phyloP scores from a whole-genome alignment of 2,113 vertebrate species.

The Callionymus lyra region DNA sequence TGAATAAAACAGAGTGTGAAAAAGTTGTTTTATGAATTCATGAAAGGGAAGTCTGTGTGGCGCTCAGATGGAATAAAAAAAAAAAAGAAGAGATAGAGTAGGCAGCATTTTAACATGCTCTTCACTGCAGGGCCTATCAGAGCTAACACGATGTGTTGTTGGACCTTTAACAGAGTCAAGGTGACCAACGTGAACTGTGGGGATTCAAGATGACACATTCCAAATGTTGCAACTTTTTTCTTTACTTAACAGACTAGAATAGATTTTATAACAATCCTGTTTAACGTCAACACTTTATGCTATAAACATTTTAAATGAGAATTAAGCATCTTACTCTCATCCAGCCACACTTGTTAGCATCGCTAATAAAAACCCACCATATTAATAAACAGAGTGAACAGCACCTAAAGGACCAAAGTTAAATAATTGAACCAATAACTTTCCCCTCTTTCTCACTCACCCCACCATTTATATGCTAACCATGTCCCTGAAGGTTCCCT shows the following conservation, averaged over 20 bases:
- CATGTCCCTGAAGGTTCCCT: constrained; percentile 30
- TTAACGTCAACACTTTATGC: too few species aligned
- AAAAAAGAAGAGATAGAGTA: constrained; percentile 2
- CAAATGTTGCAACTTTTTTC: too few species aligned
- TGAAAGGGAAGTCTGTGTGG: constrained; percentile 10
- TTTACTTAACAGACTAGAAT: too few species aligned
- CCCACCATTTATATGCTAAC: constrained; percentile 47
- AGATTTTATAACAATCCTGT: too few species aligned
- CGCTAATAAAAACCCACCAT: constrained; percentile 37
- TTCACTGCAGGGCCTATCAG: constrained; percentile 23
- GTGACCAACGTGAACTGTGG: constrained; percentile 24
- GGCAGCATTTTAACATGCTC: constrained; percentile 9
- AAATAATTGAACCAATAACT: constrained; percentile 51
- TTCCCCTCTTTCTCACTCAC: constrained; percentile 18
- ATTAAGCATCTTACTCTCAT: neutral
- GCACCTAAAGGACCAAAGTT: constrained; percentile 33
- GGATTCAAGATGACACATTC: constrained; percentile 21
- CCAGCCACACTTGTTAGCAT: constrained; percentile 28
- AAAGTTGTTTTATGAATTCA: constrained; percentile 24
- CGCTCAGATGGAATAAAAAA: constrained; percentile 1
- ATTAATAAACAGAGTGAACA: constrained; percentile 38
- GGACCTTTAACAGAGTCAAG: constrained; percentile 44
- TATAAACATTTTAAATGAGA: too few species aligned
- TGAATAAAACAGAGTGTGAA: constrained; percentile 43
- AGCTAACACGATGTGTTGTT: constrained; percentile 37